Evolutionary conservation across 2,797 vertebrate species (phyloP), one percentile per base, ranked within the genome.

Genomic region (Novumbra hubbsi): DNA sequence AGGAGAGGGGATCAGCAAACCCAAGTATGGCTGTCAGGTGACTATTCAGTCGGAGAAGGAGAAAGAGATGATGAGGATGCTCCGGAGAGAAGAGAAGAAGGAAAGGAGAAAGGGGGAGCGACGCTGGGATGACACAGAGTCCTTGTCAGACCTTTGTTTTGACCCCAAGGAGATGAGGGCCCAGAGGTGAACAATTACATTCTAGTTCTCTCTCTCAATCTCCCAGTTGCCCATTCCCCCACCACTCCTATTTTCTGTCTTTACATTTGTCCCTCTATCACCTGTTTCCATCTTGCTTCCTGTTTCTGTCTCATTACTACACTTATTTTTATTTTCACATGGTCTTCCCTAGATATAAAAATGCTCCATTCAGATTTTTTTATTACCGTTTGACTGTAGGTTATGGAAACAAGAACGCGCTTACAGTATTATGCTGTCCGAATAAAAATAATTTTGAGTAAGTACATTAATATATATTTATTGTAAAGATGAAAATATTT

Each of bases 41-140:
- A 98, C 94, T 86, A 96, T 99, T 90, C 97, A 96, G 8, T 99
- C 97, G 65, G 96, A 98, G 89, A 96, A 97, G 89, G 97, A 99
- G 90, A 97, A 92, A 70, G 93, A 95, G 85, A 91, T 99, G 93
- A 91, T 97, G 91, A 99, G 97, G 89, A 92, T 95, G 0, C 94
- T 92, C 89, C 96, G 96, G 38, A 92, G 96, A 68, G 97, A 97
- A 88, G 97, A 96, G 91, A 99, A 97, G 89, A 93, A 91, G 66
- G 95, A 94, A 88, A 94, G 94, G 80, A 97, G 94, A 77, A 91
- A 92, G 55, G 21, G 55, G 86, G 96, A 96, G 78, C 98, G 93
- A 91, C 95, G 94, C 83, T 87, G 86, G 0, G 97, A 99, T 52
- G 97, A 98, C 50, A 81, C 84, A 60, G 96, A 97, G 64, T 80